Percentiles rank a stretch among this genome's conserved stretches.
These are phyloP conservation scores for Turritopsis rubra DNA, from an alignment of 30 jellyfish, hydroid and myxozoan genomes.

Conservation along the genomic window DNA sequence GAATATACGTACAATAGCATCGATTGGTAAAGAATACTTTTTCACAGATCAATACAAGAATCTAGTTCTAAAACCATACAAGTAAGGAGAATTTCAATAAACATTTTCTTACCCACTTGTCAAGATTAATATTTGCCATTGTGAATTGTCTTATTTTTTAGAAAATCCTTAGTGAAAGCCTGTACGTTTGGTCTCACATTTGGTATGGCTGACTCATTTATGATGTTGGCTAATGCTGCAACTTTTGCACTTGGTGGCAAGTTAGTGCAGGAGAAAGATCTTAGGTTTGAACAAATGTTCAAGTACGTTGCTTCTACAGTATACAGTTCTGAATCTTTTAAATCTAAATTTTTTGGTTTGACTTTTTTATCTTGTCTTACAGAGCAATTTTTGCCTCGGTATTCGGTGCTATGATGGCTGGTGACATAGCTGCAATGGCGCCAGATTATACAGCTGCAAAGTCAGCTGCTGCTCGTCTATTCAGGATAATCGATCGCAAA, in stretches of 20 bases:
- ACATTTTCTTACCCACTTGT: too few relatives aligned
- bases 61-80: slow-evolving; percentile 40
- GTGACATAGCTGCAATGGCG: slow-evolving; percentile 81
- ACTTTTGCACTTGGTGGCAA: slow-evolving; percentile 92
- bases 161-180: slow-evolving; percentile 50
- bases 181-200: slow-evolving; percentile 74
- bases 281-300: slow-evolving; percentile 57
- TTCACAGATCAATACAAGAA: slow-evolving; percentile 40
- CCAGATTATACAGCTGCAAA: slow-evolving; percentile 84
- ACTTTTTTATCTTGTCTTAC: background rate
- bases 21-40: slow-evolving; percentile 67
- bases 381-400: slow-evolving; percentile 79
- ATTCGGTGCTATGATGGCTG: slow-evolving; percentile 95
- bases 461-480: slow-evolving; percentile 81
- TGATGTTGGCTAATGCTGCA: slow-evolving; percentile 84
- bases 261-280: slow-evolving; percentile 50
- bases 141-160: background rate
- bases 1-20: slow-evolving; percentile 76
- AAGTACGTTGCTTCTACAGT: slow-evolving; percentile 39
- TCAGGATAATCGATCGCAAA: slow-evolving; percentile 63
- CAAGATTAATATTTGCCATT: too few relatives aligned
- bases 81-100: slow-evolving; percentile 15
- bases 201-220: slow-evolving; percentile 52
- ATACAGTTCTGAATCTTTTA: too few relatives aligned
- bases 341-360: too few relatives aligned